Evolutionary conservation across 2,113 vertebrate genomes (phyloP).

Genomic region (Prolemur simus): DNA sequence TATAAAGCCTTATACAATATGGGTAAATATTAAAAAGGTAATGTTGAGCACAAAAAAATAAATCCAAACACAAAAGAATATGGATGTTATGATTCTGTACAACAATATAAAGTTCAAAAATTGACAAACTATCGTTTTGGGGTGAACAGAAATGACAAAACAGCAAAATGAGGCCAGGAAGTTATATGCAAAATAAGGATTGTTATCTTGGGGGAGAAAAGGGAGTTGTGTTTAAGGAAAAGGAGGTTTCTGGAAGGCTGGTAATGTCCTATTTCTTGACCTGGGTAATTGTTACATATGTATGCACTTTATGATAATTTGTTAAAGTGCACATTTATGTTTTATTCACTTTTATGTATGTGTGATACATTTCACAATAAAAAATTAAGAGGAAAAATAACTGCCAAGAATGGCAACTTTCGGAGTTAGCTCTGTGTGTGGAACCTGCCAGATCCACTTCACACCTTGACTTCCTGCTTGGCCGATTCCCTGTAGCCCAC

Average conservation of each 20-base stretch:
- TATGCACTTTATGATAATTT: neutral
- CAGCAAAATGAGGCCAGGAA: neutral
- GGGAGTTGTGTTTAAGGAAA: neutral
- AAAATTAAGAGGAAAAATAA: conserved; percentile 63
- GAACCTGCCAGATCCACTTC: conserved; percentile 74
- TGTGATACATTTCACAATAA: conserved; percentile 58
- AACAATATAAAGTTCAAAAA: neutral
- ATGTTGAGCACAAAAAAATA: neutral
- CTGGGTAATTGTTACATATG: neutral
- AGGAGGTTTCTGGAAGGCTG: neutral
- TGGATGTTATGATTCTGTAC: neutral
- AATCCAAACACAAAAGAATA: neutral
- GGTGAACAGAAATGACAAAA: neutral
- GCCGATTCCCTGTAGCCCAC: conserved; percentile 79
- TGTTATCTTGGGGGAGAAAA: neutral
- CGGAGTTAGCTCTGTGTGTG: conserved; percentile 59
- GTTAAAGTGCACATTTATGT: conserved; percentile 41
- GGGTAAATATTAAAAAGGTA: neutral
- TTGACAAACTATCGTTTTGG: neutral
- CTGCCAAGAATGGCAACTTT: conserved; percentile 59
- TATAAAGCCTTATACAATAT: neutral
- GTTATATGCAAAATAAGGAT: neutral
- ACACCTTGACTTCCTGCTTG: conserved; percentile 86
- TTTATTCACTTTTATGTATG: neutral
- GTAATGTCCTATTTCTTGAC: neutral